Conservation (phyloP, 1,140 invertebrate genomes). For the Cotesia glomerata region DNA sequence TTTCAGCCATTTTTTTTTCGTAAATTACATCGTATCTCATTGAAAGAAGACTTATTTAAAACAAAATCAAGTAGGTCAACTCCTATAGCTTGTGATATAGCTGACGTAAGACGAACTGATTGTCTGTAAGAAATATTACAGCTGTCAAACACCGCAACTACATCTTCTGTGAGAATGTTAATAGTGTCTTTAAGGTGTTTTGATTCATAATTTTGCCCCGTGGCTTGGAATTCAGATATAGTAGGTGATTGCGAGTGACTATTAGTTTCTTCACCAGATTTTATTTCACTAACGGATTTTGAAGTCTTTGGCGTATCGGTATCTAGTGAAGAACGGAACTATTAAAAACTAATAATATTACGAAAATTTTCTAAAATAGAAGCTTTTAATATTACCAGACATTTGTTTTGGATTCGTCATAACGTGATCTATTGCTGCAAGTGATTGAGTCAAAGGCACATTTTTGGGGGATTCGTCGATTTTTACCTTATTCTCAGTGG, state of each 20-base stretch:
- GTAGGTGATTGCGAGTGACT: background rate
- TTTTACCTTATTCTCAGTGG: no score
- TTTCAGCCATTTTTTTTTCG: conserved; percentile 13
- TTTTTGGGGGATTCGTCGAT: no score
- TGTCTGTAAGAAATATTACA: conserved; percentile 37
- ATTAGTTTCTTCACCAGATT: background rate
- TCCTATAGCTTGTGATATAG: conserved; percentile 31
- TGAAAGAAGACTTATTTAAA: conserved; percentile 38
- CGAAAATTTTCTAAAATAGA: background rate
- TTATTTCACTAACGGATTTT: background rate
- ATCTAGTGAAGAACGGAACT: background rate
- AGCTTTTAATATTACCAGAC: background rate
- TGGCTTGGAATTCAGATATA: background rate
- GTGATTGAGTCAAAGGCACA: no score
- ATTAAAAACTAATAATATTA: background rate
- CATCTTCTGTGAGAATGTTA: conserved; percentile 41
- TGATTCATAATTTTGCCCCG: conserved; percentile 2
- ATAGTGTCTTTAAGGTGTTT: conserved; percentile 35
- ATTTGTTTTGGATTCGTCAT: background rate
- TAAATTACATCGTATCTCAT: conserved; percentile 31
- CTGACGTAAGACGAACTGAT: conserved; percentile 32
- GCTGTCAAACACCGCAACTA: conserved; percentile 36
- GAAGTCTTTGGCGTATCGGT: background rate
- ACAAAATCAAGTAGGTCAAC: conserved; percentile 28
- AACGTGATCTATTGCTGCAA: no score